Evolutionary conservation across 2,113 vertebrate genomes (phyloP), one percentile per base, ranked within the genome.

Genomic region (Chrysochloris asiatica): DNA sequence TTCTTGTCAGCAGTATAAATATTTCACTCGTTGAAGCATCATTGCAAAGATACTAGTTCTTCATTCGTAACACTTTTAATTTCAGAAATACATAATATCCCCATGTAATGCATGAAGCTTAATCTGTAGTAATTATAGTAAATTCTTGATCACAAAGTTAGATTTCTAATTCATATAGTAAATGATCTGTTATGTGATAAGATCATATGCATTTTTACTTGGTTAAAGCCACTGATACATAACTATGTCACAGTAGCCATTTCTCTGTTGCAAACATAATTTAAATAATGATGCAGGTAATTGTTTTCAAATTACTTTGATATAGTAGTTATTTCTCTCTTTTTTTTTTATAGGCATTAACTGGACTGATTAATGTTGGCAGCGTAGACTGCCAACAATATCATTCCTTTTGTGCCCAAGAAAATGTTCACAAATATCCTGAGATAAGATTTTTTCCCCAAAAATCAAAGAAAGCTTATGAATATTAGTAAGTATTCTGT

Each of bases 321-420:
- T 83, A 33, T 33, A 33, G 16, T 50, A 3, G 73, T 65, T 86
- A 21, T 61, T 7, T 38, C 30, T 28, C 48, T 30, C 86, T 71
- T 92, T 94, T 96, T 76, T 85, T 59, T 94, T 77, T 96, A 84
- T 96, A 97, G 99, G 97, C 98, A 95, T 83, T 99, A 95, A 98
- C 69, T 96, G 98, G 98, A 75, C 97, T 99, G 95, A 97, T 99
- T 89, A 97, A 79, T 2, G 99, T 99, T 4, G 99, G 99, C 41
- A 99, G 99, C 0, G 96, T 99, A 52, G 99, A 99, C 92, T 99
- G 99, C 97, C 99, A 99, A 96, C 99, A 98, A 88, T 98, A 99
- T 6, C 98, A 98, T 91, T 98, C 98, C 4, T 98, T 99, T 90
- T 99, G 99, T 97, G 98, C 98, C 88, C 96, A 98, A 95, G 98